These are phyloP conservation scores for Caenorhabditis auriculariae DNA, from an alignment of 2,888 invertebrate species.

Conservation along the genomic window DNA sequence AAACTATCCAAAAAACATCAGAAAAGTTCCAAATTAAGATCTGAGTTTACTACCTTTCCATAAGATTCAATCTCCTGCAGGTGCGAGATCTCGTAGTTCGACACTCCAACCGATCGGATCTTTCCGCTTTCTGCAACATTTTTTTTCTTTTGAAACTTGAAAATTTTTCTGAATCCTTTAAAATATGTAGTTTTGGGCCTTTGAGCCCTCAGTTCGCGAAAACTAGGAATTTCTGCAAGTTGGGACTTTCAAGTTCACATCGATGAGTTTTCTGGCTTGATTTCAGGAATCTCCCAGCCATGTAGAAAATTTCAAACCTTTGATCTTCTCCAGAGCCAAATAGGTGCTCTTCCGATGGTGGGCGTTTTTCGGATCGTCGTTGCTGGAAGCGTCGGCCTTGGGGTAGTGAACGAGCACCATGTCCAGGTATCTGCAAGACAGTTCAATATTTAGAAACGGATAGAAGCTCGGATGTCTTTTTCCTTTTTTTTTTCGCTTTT, in stretches of 20 bases:
- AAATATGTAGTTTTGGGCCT: no score
- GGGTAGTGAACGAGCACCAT: constrained; percentile 78
- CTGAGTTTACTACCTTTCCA: constrained; percentile 5
- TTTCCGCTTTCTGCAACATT: constrained; percentile 63
- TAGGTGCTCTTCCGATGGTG: constrained; percentile 74
- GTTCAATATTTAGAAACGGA: no score
- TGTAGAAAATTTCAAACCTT: no score
- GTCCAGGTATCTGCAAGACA: constrained; percentile 49
- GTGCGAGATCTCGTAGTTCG: constrained; percentile 77
- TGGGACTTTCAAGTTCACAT: no score
- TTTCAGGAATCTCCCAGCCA: constrained; percentile 13
- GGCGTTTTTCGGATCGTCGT: constrained; percentile 68
- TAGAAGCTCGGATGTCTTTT: no score
- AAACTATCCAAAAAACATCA: no score
- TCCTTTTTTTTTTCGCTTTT: no score
- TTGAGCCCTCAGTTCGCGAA: no score
- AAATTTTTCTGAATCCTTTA: no score
- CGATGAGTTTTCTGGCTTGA: no score
- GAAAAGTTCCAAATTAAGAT: no score
- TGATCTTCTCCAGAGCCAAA: constrained; percentile 72
- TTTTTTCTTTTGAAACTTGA: background rate
- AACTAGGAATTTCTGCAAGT: no score
- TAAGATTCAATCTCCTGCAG: constrained; percentile 70
- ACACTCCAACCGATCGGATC: constrained; percentile 77
- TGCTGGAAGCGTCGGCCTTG: constrained; percentile 69